Evolutionary conservation across 2,113 vertebrate species (phyloP), one percentile per base, ranked within the genome.

Genomic region (Semicossyphus pulcher): DNA sequence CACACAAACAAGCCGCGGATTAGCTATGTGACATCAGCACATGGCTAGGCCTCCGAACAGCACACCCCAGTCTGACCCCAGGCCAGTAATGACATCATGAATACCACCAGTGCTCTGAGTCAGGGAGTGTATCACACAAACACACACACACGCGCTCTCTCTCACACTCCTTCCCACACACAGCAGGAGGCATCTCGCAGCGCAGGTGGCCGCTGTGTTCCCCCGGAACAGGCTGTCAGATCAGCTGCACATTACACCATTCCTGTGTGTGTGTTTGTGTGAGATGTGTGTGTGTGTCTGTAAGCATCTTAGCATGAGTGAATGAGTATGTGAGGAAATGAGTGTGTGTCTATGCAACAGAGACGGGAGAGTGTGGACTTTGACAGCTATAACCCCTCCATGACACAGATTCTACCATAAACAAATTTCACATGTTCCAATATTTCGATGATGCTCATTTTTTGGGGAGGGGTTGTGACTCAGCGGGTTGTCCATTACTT

Each of bases 81-180:
- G 75, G 78, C 81, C 83, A 83, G 85, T 23, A 42, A 73, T 90
- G 84, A 90, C 86, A 89, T 91, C 84, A 90, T 84, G 69, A 80
- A 69, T 72, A 84, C 69, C 83, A 67, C 67, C 78, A 71, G 70
- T 51, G 59, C 49, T 48, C 69, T 80, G 88, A 88, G 77, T 91
- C 82, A 87, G 76, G 34, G 53, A 39, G 28, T 21, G 44, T 29
- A 37, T 42, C 37, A 28, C 23, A 59, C 32, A 49, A 31, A 32
- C 69, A 16, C 44, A 36, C 76, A 60, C 41, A 48, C 57, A 23
- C 49, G 47, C 42, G 5, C 70, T 31, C 25, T 16, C 48, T 9
- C 69, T n/a, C 52, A 29, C 63, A 67, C 66, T 58, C 48, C n/a
- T 36, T 54, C 71, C 34, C 70, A 56, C 70, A 83, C 73, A 60